A percentile compares a stretch with the other conserved stretches of the same genome.
These are phyloP conservation scores for Ctenoplectra terminalis DNA, from an alignment of 1,140 invertebrate species.

Conservation along the genomic window DNA sequence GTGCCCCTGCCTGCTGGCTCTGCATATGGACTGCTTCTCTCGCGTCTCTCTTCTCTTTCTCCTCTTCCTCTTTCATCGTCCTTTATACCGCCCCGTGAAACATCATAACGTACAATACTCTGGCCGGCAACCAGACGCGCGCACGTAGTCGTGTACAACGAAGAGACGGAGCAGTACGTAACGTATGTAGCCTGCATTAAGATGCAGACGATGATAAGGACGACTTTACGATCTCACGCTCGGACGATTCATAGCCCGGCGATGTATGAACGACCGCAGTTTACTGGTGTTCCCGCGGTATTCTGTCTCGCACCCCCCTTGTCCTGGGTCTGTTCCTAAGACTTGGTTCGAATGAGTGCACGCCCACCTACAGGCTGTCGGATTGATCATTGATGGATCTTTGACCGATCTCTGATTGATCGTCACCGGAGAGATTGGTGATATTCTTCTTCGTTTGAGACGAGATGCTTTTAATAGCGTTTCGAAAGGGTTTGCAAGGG, in stretches of 20 bases:
- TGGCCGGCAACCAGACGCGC: constrained; percentile 32
- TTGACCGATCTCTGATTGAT: too few relatives aligned
- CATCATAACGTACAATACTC: constrained; percentile 48
- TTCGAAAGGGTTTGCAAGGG: too few relatives aligned
- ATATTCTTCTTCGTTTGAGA: too few relatives aligned
- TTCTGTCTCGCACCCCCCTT: constrained; percentile 22
- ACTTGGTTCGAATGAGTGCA: background rate
- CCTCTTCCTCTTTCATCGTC: constrained; percentile 3
- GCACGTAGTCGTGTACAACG: constrained; percentile 57
- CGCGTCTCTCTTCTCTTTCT: constrained; percentile 40
- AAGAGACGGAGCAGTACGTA: constrained; percentile 69
- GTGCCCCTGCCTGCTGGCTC: constrained; percentile 64
- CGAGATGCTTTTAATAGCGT: too few relatives aligned
- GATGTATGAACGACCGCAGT: constrained; percentile 78
- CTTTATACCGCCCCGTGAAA: constrained; percentile 41
- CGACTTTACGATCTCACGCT: constrained; percentile 83
- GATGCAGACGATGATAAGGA: constrained; percentile 81
- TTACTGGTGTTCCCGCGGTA: constrained; percentile 74
- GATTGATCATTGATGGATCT: constrained; percentile 34
- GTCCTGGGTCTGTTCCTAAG: constrained; percentile 7
- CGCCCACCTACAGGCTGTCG: background rate
- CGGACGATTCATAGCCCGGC: constrained; percentile 81
- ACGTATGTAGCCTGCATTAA: constrained; percentile 80
- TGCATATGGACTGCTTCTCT: constrained; percentile 65
- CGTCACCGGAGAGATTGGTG: background rate